Evolutionary conservation across 1,140 invertebrate genomes (phyloP).

Genomic region (Diachasma alloeum): DNA sequence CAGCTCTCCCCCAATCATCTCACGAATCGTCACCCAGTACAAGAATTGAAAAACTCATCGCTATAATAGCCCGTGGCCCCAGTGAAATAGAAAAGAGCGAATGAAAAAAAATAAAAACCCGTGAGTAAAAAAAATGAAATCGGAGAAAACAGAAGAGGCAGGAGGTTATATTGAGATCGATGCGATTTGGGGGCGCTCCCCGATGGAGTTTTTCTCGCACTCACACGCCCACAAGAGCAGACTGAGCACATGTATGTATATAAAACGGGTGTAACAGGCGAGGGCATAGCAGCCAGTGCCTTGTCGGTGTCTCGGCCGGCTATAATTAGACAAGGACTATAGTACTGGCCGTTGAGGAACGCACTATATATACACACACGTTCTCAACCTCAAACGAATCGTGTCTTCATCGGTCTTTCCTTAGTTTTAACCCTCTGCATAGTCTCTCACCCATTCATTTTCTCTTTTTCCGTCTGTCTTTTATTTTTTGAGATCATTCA

Average conservation of each 20-base stretch:
- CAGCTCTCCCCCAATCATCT: neutral
- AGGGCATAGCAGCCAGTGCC: neutral
- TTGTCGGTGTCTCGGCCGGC: no score
- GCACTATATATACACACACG: neutral
- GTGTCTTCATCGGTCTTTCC: neutral
- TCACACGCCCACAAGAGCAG: neutral
- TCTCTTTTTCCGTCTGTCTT: neutral
- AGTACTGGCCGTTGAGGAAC: neutral
- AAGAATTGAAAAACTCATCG: neutral
- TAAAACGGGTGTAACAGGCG: neutral
- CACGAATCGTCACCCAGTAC: neutral
- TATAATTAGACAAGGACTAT: conserved; percentile 24
- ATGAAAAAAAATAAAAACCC: neutral
- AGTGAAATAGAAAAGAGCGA: neutral
- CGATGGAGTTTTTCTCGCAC: neutral
- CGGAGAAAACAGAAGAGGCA: neutral
- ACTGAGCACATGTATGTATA: neutral
- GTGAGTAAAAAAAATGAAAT: neutral
- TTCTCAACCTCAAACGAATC: neutral
- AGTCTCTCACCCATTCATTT: neutral
- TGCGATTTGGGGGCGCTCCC: no score
- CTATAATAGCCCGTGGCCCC: neutral
- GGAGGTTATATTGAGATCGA: neutral
- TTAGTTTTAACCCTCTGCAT: neutral
- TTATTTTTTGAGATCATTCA: no score